Evolutionary conservation across 2,888 invertebrate species (phyloP).

Genomic region (Hetaerina titia): DNA sequence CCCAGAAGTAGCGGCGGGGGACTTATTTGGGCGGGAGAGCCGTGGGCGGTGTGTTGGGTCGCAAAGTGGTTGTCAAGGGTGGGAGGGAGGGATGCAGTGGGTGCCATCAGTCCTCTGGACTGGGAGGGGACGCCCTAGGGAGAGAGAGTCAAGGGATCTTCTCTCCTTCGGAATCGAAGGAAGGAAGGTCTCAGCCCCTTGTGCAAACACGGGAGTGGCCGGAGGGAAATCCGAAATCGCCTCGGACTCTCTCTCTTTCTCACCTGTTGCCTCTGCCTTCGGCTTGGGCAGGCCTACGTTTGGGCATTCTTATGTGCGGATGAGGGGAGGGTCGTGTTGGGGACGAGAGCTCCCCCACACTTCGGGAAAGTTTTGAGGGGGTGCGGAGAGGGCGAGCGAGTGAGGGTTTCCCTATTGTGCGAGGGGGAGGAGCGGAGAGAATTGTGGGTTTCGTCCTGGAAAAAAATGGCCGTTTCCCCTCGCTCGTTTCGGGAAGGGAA

Average conservation of each 20-base stretch:
- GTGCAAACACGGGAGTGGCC: slow-evolving; percentile 3
- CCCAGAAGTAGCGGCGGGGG: too few relatives aligned
- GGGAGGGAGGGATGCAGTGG: too few relatives aligned
- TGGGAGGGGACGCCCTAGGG: neutral
- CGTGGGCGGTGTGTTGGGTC: too few relatives aligned
- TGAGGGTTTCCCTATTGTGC: neutral
- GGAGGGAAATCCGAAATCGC: slow-evolving; percentile 14
- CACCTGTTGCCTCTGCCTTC: neutral
- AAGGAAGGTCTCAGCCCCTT: neutral
- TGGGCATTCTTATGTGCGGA: neutral
- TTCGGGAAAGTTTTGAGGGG: neutral
- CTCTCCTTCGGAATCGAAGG: neutral
- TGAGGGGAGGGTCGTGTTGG: neutral
- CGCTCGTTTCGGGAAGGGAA: neutral
- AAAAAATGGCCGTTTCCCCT: neutral
- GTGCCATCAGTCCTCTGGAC: neutral
- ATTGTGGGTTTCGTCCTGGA: neutral
- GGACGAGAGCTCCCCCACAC: neutral
- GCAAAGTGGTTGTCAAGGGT: too few relatives aligned
- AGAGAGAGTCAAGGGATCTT: neutral
- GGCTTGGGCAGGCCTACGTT: neutral
- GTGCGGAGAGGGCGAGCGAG: neutral
- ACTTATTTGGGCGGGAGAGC: too few relatives aligned
- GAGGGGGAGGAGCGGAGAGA: neutral
- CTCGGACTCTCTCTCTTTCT: neutral